Percentiles rank a stretch among this genome's conserved stretches.
Conservation (phyloP, 1,140 invertebrate genomes). For the Neodiprion pinetum region DNA sequence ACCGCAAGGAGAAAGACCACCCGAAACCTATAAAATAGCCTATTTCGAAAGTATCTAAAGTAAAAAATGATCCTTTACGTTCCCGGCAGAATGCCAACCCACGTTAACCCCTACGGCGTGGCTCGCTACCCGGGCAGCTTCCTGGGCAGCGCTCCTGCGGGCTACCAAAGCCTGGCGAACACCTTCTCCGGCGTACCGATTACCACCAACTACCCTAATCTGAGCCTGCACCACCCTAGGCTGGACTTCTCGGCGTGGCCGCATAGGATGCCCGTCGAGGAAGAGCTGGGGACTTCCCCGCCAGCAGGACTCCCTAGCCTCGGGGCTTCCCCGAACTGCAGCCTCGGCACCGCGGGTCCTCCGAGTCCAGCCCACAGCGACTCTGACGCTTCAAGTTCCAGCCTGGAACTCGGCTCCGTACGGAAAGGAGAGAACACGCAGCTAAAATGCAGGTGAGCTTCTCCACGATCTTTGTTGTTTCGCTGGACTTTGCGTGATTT, state of each 20-base stretch:
- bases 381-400: slow-evolving; percentile 58
- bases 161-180: slow-evolving; percentile 46
- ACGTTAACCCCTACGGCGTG: slow-evolving; percentile 52
- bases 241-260: slow-evolving; percentile 54
- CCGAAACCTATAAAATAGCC: slow-evolving; percentile 8
- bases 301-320: slow-evolving; percentile 34
- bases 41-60: slow-evolving; percentile 1
- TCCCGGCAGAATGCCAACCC: slow-evolving; percentile 61
- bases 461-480: too few relatives aligned
- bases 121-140: slow-evolving; percentile 55
- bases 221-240: slow-evolving; percentile 41
- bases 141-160: slow-evolving; percentile 45
- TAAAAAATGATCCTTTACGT: slow-evolving; percentile 59
- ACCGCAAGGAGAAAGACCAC: slow-evolving; percentile 4
- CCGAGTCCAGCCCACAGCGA: slow-evolving; percentile 59
- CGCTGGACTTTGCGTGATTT: not conserved
- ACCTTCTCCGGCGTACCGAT: slow-evolving; percentile 36
- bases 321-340: slow-evolving; percentile 29
- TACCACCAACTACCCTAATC: slow-evolving; percentile 41
- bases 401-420: slow-evolving; percentile 55
- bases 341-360: slow-evolving; percentile 44
- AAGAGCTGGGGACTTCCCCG: slow-evolving; percentile 45
- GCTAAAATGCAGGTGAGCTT: slow-evolving; percentile 55
- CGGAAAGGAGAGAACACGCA: slow-evolving; percentile 54
- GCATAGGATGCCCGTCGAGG: slow-evolving; percentile 55